phyloP scores from a whole-genome alignment of 2,888 invertebrate genomes.

The Galerucella nymphaeae region DNA sequence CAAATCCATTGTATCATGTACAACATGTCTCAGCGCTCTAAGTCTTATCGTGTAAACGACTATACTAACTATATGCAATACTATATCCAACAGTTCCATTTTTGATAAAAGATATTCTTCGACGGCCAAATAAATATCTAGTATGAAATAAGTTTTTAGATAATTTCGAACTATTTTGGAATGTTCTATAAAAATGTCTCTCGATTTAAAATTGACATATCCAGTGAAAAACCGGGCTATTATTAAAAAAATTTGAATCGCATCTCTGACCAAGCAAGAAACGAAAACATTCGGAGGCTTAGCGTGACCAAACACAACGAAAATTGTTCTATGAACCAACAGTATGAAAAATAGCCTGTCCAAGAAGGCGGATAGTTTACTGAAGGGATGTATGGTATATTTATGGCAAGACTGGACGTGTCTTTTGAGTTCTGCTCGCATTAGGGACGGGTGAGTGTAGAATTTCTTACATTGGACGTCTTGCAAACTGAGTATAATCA shows the following conservation, averaged over 20 bases:
- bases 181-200: slow-evolving; percentile 16
- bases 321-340: slow-evolving; percentile 3
- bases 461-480: slow-evolving; percentile 22
- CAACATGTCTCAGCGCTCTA: neutral
- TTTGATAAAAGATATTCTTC: neutral
- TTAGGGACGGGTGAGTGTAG: slow-evolving; percentile 26
- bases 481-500: slow-evolving; percentile 22
- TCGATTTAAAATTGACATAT: slow-evolving; percentile 16
- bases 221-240: slow-evolving; percentile 26
- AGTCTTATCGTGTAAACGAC: slow-evolving; percentile 1
- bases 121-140: slow-evolving; percentile 22
- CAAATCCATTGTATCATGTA: neutral
- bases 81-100: neutral
- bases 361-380: slow-evolving; percentile 27
- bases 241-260: slow-evolving; percentile 13
- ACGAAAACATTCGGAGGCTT: neutral
- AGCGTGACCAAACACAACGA: neutral
- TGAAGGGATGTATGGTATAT: slow-evolving; percentile 41
- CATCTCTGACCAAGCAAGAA: slow-evolving; percentile 9
- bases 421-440: slow-evolving; percentile 27
- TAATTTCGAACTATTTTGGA: slow-evolving; percentile 14
- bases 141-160: slow-evolving; percentile 30
- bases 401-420: slow-evolving; percentile 24
- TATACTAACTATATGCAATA: neutral
- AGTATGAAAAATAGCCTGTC: slow-evolving; percentile 19